Conservation (phyloP, 2,797 vertebrate species). For the Pagetopsis macropterus region DNA sequence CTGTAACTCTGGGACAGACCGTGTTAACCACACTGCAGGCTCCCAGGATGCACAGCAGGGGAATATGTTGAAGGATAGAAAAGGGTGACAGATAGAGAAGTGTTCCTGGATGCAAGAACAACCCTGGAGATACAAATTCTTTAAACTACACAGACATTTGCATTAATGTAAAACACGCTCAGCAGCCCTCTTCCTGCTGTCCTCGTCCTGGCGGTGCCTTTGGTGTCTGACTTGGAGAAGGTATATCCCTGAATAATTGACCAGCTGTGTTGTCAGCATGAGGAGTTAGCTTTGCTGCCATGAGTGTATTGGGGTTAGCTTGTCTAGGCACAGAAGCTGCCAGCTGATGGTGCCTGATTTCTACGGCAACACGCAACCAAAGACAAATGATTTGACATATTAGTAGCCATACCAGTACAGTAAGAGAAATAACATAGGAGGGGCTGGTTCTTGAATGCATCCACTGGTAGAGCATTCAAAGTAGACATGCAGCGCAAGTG, state of each 20-base stretch:
- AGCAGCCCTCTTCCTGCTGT: conserved; percentile 23
- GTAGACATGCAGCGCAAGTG: neutral
- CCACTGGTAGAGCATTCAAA: neutral
- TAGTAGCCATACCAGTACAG: conserved; percentile 2
- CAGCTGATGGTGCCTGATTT: conserved; percentile 34
- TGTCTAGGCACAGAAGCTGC: conserved; percentile 34
- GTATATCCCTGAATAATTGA: conserved; percentile 81
- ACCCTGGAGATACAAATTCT: conserved; percentile 2
- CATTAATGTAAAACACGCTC: conserved; percentile 35
- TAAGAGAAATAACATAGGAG: neutral
- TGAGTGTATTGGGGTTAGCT: conserved; percentile 46
- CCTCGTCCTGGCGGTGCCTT: conserved; percentile 41
- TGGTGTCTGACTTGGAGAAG: conserved; percentile 70
- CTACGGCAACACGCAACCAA: neutral
- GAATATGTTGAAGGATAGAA: neutral
- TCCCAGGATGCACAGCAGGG: conserved; percentile 13
- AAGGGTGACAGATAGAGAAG: neutral
- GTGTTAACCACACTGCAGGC: neutral
- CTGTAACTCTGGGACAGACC: too few relatives aligned
- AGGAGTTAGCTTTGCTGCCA: conserved; percentile 52
- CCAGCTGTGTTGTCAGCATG: conserved; percentile 57
- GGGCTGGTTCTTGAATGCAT: neutral
- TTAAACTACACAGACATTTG: conserved; percentile 5
- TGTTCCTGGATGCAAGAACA: conserved; percentile 31
- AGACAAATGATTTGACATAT: conserved; percentile 18